Evolutionary conservation across 2,113 vertebrate genomes (phyloP), one percentile per base, ranked within the genome.

Genomic region (Poeciliopsis turrubarensis): DNA sequence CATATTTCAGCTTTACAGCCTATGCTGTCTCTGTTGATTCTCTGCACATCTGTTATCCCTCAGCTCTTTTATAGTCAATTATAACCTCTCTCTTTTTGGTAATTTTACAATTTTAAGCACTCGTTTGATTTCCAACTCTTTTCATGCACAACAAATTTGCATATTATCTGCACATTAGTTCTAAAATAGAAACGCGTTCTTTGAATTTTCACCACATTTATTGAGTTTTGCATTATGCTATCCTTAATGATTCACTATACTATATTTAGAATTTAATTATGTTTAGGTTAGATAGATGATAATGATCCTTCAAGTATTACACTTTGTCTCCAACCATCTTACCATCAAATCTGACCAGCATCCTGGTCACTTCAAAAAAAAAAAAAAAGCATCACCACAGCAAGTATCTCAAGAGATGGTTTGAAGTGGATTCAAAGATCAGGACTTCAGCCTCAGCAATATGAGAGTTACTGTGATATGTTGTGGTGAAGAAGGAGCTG

Each of bases 1-100:
- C 39, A 79, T 80, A 67, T 66, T 66, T 84, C 60, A 78, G 68
- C 44, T 81, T 78, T 63, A 19, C 11, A 14, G 63, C 78, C 51
- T 11, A 17, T 64, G 63, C 60, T 65, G 75, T 72, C 41, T 66
- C 57, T 29, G 47, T 72, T 74, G 60, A 77, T 31, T 44, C 68
- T 77, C 31, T 27, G 13, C 37, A 39, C 39, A 70, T 74, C 26
- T 79, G 34, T 73, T 17, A 65, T 67, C 47, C 65, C 27, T 3
- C 27, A 13, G 12, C 1, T 27, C 39, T 66, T 39, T 66, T 66
- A 39, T 37, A 65, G 25, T 39, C 11, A 41, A 7, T 64, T 13
- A 51, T 22, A 57, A 57, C 65, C 15, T 65, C 32, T 57, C 65
- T 65, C 54, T 30, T 26, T 34, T 26, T 32, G 32, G 22, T 57